Percentiles rank a stretch among this genome's conserved stretches.
These are phyloP conservation scores for Malacoctenus gilli DNA, from an alignment of 2,797 vertebrate genomes.

Conservation along the genomic window DNA sequence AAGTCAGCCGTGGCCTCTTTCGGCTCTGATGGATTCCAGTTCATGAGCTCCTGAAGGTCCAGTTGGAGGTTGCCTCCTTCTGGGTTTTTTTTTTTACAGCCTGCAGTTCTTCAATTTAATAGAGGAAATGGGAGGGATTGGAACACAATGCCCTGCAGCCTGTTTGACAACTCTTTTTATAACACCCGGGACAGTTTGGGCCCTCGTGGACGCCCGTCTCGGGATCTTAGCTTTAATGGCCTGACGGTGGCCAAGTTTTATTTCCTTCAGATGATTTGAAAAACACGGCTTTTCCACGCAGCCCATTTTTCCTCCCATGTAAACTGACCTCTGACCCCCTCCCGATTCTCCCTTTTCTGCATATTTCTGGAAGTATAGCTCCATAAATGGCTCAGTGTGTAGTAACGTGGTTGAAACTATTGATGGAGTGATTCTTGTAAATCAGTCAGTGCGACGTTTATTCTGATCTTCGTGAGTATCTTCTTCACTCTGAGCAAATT, in stretches of 20 bases:
- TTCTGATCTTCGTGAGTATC: constrained; percentile 76
- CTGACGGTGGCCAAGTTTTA: too few species aligned
- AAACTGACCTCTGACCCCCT: constrained; percentile 53
- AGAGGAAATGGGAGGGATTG: constrained; percentile 30
- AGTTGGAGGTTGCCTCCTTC: constrained; percentile 32
- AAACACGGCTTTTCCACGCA: too few species aligned
- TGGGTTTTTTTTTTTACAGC: too few species aligned
- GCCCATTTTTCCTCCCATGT: constrained; percentile 11
- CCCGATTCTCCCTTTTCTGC: constrained; percentile 62
- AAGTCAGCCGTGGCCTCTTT: constrained; percentile 24
- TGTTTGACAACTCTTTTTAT: constrained; percentile 53
- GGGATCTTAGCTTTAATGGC: constrained; percentile 12
- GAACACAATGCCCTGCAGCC: constrained; percentile 38
- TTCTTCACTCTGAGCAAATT: constrained; percentile 71
- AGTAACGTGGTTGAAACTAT: constrained; percentile 78
- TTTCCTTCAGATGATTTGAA: not conserved
- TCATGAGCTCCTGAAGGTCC: constrained; percentile 48
- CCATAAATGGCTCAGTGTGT: constrained; percentile 81
- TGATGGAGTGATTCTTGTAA: constrained; percentile 81
- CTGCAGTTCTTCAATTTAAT: constrained; percentile 41
- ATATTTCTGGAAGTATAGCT: constrained; percentile 73
- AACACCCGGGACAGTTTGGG: constrained; percentile 32
- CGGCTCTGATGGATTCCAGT: constrained; percentile 43
- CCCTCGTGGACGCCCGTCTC: constrained; percentile 31
- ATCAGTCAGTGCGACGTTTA: constrained; percentile 75